Conservation (phyloP, 2,797 vertebrate species). For the Hoplostethus mediterraneus region DNA sequence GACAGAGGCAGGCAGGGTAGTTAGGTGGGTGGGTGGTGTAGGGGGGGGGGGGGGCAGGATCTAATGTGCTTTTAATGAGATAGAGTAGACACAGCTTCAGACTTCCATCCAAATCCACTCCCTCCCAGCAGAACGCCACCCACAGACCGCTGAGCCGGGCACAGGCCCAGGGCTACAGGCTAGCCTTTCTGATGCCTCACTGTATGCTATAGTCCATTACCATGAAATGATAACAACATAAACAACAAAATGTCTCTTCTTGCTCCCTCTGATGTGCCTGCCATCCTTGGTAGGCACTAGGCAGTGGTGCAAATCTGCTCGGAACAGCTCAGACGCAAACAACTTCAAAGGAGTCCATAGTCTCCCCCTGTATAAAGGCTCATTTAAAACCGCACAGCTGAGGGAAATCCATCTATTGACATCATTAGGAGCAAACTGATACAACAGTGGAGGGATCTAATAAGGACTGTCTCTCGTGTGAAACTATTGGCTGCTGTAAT, state of each 20-base stretch:
- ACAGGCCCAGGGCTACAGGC: conserved; percentile 31
- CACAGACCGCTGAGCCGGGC: conserved; percentile 46
- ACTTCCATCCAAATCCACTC: conserved; percentile 50
- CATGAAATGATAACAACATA: conserved; percentile 48
- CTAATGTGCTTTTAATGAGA: conserved; percentile 75
- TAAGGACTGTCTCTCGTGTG: conserved; percentile 65
- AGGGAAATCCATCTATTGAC: conserved; percentile 62
- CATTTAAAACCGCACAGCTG: conserved; percentile 59
- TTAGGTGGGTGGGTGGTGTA: conserved; percentile 52
- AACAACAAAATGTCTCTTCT: conserved; percentile 50
- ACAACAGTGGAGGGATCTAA: conserved; percentile 55
- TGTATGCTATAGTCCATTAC: conserved; percentile 33
- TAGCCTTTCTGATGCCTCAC: conserved; percentile 41
- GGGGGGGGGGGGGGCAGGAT: conserved; percentile 20
- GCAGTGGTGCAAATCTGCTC: conserved; percentile 31
- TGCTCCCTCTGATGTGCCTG: conserved; percentile 49
- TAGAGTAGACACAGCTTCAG: conserved; percentile 41
- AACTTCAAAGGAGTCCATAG: conserved; percentile 53
- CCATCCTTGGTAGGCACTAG: conserved; percentile 42
- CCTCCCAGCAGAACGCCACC: conserved; percentile 61
- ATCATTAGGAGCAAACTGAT: conserved; percentile 58
- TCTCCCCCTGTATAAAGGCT: conserved; percentile 29
- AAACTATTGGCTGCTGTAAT: conserved; percentile 66
- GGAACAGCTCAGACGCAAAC: conserved; percentile 45
- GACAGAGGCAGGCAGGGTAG: conserved; percentile 10